Evolutionary conservation across 2,113 vertebrate species (phyloP).

Genomic region (Triplophysa tibetana): DNA sequence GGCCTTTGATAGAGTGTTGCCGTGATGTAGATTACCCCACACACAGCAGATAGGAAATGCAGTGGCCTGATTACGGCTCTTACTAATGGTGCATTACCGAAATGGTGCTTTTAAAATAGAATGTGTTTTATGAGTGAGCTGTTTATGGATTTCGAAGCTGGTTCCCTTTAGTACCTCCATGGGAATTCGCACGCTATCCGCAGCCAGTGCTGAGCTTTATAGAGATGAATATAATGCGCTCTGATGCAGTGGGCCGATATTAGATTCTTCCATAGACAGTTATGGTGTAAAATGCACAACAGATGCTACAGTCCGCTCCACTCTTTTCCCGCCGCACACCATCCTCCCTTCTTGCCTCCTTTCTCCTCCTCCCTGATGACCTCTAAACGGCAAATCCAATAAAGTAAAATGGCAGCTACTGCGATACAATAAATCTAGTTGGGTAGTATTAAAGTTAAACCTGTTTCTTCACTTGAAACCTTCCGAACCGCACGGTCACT

Average conservation of each 20-base stretch:
- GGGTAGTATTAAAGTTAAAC: constrained; percentile 19
- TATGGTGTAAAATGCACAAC: constrained; percentile 2
- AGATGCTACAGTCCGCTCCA: constrained; percentile 2
- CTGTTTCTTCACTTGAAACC: constrained; percentile 11
- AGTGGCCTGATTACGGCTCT: constrained; percentile 36
- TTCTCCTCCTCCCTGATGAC: neutral
- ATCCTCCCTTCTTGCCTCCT: neutral
- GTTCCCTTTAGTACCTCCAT: constrained; percentile 40
- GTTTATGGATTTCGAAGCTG: constrained; percentile 40
- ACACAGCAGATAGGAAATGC: constrained; percentile 34
- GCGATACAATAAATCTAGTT: constrained; percentile 18
- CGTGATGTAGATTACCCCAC: constrained; percentile 27
- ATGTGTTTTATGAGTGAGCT: constrained; percentile 44
- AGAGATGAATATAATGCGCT: constrained; percentile 41
- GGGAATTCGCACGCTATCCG: constrained; percentile 25
- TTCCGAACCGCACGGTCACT: constrained; percentile 2
- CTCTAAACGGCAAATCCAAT: neutral
- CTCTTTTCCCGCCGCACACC: neutral
- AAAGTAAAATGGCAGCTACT: constrained; percentile 17
- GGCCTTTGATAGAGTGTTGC: constrained; percentile 20
- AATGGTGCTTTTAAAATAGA: constrained; percentile 47
- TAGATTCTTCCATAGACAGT: constrained; percentile 34
- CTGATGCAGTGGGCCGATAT: constrained; percentile 32
- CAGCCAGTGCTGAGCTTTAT: constrained; percentile 29
- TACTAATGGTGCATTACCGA: constrained; percentile 41